Evolutionary conservation across 2,113 vertebrate species (phyloP), one percentile per base, ranked within the genome.

Genomic region (Theristicus caerulescens): DNA sequence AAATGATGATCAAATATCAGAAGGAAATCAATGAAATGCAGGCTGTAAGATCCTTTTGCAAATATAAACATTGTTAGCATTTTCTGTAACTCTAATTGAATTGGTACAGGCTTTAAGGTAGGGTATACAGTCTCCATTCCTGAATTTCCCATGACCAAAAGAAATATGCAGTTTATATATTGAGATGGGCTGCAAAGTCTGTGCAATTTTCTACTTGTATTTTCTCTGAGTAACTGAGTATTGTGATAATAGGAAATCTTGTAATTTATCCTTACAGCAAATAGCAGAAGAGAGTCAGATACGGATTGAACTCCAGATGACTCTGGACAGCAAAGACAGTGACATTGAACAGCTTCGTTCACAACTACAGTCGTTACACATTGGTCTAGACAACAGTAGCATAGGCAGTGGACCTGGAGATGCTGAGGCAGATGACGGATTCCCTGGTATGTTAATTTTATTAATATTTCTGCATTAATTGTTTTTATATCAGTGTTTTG

Each of bases 311-410:
- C 98, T 99, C 69, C 99, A 99, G 97, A 99, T 99, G 99, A 99
- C 99, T 34, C 98, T 99, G 95, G 99, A 99, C 97, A 99, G 99
- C 88, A 99, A 99, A 93, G 99, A 99, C 97, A 99, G 99, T 16
- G 99, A 99, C 97, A 99, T 99, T n/a, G 99, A 99, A 96, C 99
- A 99, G 97, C 99, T 99, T 54, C 98, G 99, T 44, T 98, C 98
- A 6, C 99, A 99, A 82, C 98, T 99, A 20, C 99, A 99, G 94
- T 97, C 99, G 17, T 96, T 99, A 79, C 99, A 99, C 10, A 98
- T 99, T 15, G 99, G 99, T 18, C 98, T 99, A 61, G 99, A 99
- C 86, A 99, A 98, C 6, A 98, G 99, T 69, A 99, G 99, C 52
- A 98, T 99, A 91, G 98, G 99, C 97, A 99, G 99, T 11, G 99